Percentiles rank a stretch among this genome's conserved stretches.
phyloP scores from a whole-genome alignment of 2,113 vertebrate genomes.

The Collichthys lucidus region DNA sequence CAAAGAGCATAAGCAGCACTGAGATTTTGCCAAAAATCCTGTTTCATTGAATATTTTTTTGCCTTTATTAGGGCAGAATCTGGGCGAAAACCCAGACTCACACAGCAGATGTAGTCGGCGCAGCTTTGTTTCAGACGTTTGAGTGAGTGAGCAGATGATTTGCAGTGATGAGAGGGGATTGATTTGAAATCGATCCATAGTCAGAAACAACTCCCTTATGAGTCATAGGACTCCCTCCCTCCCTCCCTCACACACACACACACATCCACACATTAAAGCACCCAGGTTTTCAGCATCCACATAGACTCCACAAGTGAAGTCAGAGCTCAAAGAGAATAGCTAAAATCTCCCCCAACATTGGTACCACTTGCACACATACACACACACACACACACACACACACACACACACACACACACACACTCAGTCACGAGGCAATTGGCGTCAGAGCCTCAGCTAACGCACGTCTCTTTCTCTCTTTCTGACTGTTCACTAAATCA shows the following conservation, averaged over 20 bases:
- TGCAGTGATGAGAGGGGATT: background rate
- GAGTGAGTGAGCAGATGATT: slow-evolving; percentile 12
- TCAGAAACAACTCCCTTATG: slow-evolving; percentile 31
- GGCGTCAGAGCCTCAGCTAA: slow-evolving; percentile 70
- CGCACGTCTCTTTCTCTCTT: slow-evolving; percentile 26
- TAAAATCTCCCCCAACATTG: slow-evolving; percentile 70
- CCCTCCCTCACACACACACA: slow-evolving; percentile 30
- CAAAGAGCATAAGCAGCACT: background rate
- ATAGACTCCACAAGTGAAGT: slow-evolving; percentile 55
- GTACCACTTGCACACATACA: slow-evolving; percentile 29
- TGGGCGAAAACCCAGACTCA: background rate
- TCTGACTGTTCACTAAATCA: slow-evolving; percentile 42
- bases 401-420: slow-evolving; percentile 5
- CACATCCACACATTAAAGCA: slow-evolving; percentile 48
- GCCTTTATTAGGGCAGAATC: background rate
- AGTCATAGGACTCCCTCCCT: slow-evolving; percentile 65
- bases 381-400: too few relatives aligned
- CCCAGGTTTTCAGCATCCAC: slow-evolving; percentile 14
- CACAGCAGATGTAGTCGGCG: background rate
- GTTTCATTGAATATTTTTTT: slow-evolving; percentile 4
- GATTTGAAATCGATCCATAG: slow-evolving; percentile 29
- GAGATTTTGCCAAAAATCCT: background rate
- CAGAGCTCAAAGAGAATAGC: slow-evolving; percentile 77
- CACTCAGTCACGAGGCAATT: slow-evolving; percentile 58
- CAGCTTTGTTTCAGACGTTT: slow-evolving; percentile 3